These are phyloP conservation scores for Chironomus tentans DNA, from an alignment of 2,888 invertebrate species.

Conservation along the genomic window DNA sequence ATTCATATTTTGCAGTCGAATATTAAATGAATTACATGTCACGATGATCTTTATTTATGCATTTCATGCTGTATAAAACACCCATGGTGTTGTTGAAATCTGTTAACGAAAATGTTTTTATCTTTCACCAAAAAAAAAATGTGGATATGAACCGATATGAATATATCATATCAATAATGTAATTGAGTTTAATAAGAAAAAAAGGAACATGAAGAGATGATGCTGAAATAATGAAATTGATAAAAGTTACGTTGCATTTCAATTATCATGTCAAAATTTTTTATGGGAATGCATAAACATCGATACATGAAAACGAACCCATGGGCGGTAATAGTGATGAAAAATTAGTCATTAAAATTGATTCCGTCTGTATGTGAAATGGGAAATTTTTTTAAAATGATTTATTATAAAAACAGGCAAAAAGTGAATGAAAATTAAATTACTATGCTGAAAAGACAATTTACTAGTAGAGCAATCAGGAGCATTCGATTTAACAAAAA, in stretches of 20 bases:
- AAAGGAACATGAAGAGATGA: not conserved
- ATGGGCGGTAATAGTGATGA: not conserved
- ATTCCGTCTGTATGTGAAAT: not conserved
- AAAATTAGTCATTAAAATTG: not conserved
- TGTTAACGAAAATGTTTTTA: not conserved
- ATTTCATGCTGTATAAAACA: not conserved
- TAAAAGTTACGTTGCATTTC: not conserved
- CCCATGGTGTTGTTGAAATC: not conserved
- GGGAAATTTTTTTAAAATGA: no score
- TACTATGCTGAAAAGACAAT: no score
- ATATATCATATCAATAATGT: not conserved
- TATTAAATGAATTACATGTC: not conserved
- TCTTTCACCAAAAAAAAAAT: not conserved
- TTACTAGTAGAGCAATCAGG: no score
- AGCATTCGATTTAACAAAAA: no score
- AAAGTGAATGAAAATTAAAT: no score
- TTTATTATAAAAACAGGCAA: no score
- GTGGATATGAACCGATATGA: not conserved
- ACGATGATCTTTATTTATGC: not conserved
- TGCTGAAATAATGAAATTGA: not conserved
- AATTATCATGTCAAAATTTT: not conserved
- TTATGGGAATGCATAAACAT: not conserved
- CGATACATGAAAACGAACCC: not conserved
- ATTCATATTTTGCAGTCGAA: no score
- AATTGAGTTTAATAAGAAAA: not conserved